Percentiles rank a stretch among this genome's conserved stretches.
Evolutionary conservation across 2,113 vertebrate species (phyloP).

Genomic region (Equus przewalskii): DNA sequence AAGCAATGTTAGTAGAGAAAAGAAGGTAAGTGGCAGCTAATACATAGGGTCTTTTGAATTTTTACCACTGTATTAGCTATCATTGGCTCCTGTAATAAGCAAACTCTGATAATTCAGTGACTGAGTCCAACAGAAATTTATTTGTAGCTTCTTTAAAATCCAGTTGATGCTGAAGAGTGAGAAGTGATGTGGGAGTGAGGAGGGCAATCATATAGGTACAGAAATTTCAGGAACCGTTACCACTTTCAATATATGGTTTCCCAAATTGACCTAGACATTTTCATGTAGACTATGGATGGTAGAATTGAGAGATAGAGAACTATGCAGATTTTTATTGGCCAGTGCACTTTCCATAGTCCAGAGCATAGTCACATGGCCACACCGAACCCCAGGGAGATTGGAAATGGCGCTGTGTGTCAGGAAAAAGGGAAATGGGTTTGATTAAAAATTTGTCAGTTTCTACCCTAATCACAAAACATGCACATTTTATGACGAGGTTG

Average conservation of each 20-base stretch:
- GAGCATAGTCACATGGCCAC: background rate
- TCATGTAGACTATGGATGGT: background rate
- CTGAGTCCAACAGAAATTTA: background rate
- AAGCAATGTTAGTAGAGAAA: conserved; percentile 13
- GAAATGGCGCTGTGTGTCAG: background rate
- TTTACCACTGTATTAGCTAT: background rate
- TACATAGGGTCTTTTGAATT: background rate
- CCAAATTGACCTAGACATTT: background rate
- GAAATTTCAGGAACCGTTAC: background rate
- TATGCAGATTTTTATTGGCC: background rate
- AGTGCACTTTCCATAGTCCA: background rate
- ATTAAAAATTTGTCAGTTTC: background rate
- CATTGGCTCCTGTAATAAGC: background rate
- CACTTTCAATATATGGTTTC: background rate
- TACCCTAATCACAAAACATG: background rate
- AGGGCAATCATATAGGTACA: background rate
- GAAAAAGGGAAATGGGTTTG: background rate
- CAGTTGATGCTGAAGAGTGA: background rate
- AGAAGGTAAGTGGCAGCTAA: background rate
- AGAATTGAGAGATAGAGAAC: background rate
- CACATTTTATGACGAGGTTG: background rate
- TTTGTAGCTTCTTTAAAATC: conserved; percentile 4
- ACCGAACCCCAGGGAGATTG: background rate
- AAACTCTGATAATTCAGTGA: background rate
- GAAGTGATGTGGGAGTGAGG: background rate